Evolutionary conservation across 64 coral and sea anemone genomes (phyloP), one percentile per base, ranked within the genome.

Genomic region (Orbicella faveolata): DNA sequence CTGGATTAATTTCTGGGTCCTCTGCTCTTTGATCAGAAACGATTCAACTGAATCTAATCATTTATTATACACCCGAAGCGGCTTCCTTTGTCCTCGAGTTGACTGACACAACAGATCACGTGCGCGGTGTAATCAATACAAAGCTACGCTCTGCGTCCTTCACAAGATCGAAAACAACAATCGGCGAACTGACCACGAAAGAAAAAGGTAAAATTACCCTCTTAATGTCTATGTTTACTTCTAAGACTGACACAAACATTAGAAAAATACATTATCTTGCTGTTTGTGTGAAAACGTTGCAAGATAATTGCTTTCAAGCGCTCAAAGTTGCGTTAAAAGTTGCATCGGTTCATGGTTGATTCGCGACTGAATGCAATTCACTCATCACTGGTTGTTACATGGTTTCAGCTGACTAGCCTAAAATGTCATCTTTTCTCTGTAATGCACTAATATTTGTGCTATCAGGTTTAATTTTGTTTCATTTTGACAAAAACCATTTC

Each of bases 101-200:
- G 79, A 81, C 57, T 81, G 79, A 81, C 79, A 70, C 67, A 70
- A 70, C 67, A 63, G 52, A 63, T 81, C 79, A 81, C 79, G 79
- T 81, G 79, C 34, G 18, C 59, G 19, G n/a, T 63, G 59, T 78
- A 81, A 81, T 81, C 79, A 81, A 81, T 63, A 81, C 79, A 63
- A 81, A 13, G 79, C 79, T 81, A 81, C 79, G 79, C n/a, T 81
- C 79, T 61, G 54, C 62, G 78, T 81, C 79, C 26, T 81, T 61
- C 61, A 9, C 25, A 81, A 36, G 79, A 63, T 63, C 36, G 54
- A 81, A 81, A 36, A 35, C 79, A 81, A 63, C 79, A 81, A 9
- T 80, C 78, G 48, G 39, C 76, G 30, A 59, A 59, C 21, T 26
- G 14, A 81, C 33, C 17, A 36, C 54, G 13, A 64, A 19, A 34